A percentile compares a stretch with the other conserved stretches of the same genome.
phyloP scores from a whole-genome alignment of 92 coral and sea anemone species.

The Epizoanthus fatuus region DNA sequence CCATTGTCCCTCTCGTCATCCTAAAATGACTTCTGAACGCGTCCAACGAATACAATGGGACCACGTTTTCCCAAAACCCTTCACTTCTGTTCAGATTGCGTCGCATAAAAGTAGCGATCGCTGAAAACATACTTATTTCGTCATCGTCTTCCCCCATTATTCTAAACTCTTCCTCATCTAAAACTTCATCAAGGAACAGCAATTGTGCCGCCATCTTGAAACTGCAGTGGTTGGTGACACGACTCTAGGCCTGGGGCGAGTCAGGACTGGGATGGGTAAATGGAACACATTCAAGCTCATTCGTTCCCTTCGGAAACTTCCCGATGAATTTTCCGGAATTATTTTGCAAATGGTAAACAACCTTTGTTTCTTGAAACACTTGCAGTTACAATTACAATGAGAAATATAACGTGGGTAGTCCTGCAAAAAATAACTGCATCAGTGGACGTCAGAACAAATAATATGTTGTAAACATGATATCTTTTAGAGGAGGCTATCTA shows the following conservation, averaged over 20 bases:
- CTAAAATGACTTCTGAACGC: constrained; percentile 46
- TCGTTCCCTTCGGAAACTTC: too few species aligned
- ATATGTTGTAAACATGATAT: too few species aligned
- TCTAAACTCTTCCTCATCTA: constrained; percentile 18
- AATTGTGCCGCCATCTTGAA: constrained; percentile 44
- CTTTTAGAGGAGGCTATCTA: too few species aligned
- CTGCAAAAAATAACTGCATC: too few species aligned
- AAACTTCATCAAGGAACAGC: constrained; percentile 44
- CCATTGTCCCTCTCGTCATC: constrained; percentile 51
- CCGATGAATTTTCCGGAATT: too few species aligned
- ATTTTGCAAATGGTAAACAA: too few species aligned
- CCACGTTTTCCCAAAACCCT: neutral
- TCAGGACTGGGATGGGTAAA: too few species aligned
- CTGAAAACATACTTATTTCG: neutral
- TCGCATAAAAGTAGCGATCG: constrained; percentile 8
- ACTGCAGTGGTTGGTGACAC: neutral
- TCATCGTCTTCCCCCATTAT: neutral
- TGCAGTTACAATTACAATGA: too few species aligned
- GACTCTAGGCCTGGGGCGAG: neutral
- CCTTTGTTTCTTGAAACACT: too few species aligned
- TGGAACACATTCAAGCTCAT: too few species aligned
- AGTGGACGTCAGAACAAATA: too few species aligned
- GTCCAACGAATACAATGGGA: constrained; percentile 10
- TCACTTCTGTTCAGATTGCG: constrained; percentile 4
- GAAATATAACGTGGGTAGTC: too few species aligned